These are phyloP conservation scores for Prorops nasuta DNA, from an alignment of 1,140 invertebrate species.

Conservation along the genomic window DNA sequence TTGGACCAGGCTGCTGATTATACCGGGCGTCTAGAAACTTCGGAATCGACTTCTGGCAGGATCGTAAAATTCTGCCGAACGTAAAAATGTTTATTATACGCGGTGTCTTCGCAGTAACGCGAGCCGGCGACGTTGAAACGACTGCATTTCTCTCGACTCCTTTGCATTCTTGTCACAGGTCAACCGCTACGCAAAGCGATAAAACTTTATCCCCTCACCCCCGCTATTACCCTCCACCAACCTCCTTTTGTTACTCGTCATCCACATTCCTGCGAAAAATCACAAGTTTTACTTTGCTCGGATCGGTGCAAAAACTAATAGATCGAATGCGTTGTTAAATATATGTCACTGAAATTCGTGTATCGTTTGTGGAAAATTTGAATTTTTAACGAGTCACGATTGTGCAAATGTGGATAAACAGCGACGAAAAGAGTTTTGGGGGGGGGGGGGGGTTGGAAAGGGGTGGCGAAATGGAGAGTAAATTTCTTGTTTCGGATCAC, in stretches of 20 bases:
- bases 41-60: too few relatives aligned
- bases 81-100: conserved; percentile 10
- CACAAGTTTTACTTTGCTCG: neutral
- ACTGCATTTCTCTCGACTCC: conserved; percentile 9
- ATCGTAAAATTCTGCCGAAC: conserved; percentile 4
- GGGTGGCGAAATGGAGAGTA: too few relatives aligned
- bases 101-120: conserved; percentile 9
- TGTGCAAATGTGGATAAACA: neutral
- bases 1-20: too few relatives aligned
- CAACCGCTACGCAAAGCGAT: neutral
- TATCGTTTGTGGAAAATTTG: conserved; percentile 4
- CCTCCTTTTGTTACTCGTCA: neutral
- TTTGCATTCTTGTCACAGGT: neutral
- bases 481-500: conserved; percentile 7
- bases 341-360: conserved; percentile 9
- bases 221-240: neutral
- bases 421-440: conserved; percentile 4
- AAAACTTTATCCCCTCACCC: conserved; percentile 5
- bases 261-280: neutral
- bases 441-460: too few relatives aligned
- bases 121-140: neutral
- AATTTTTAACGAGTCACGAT: conserved; percentile 8
- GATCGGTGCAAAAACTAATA: neutral
- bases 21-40: too few relatives aligned
- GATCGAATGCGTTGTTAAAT: conserved; percentile 1